phyloP scores from a whole-genome alignment of 1,140 invertebrate genomes.

The Scaptomyza pallida region DNA sequence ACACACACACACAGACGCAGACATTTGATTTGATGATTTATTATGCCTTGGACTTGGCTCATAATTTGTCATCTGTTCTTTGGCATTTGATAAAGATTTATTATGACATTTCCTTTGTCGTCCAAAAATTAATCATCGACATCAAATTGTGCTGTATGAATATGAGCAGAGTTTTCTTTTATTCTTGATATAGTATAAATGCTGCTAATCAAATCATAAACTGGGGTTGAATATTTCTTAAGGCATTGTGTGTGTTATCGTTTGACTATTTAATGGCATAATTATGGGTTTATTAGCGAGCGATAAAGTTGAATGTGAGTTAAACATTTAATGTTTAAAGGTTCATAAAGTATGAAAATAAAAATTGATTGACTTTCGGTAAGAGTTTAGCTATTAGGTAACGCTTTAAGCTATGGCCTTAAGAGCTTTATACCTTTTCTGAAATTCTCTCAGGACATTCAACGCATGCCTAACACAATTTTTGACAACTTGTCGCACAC shows the following conservation, averaged over 20 bases:
- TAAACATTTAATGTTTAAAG: neutral
- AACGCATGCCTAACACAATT: constrained; percentile 61
- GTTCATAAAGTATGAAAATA: neutral
- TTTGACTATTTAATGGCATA: constrained; percentile 54
- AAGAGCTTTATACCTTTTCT: neutral
- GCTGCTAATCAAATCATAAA: constrained; percentile 67
- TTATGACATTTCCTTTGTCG: constrained; percentile 76
- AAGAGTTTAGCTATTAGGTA: too few relatives aligned
- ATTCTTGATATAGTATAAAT: constrained; percentile 65
- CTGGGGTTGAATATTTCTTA: constrained; percentile 30
- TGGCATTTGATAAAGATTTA: constrained; percentile 78
- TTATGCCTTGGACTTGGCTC: constrained; percentile 54
- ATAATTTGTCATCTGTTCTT: constrained; percentile 74
- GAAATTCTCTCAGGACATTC: constrained; percentile 11
- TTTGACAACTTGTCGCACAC: constrained; percentile 71
- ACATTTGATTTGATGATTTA: constrained; percentile 79
- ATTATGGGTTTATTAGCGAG: constrained; percentile 44
- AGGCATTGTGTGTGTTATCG: constrained; percentile 31
- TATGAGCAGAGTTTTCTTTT: constrained; percentile 42
- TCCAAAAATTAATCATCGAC: constrained; percentile 53
- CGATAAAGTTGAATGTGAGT: constrained; percentile 1
- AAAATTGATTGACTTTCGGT: too few relatives aligned
- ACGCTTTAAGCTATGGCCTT: neutral
- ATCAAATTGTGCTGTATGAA: constrained; percentile 21
- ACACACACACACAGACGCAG: constrained; percentile 39